phyloP scores from a whole-genome alignment of 2,797 vertebrate genomes.

The Yasuhikotakia modesta region DNA sequence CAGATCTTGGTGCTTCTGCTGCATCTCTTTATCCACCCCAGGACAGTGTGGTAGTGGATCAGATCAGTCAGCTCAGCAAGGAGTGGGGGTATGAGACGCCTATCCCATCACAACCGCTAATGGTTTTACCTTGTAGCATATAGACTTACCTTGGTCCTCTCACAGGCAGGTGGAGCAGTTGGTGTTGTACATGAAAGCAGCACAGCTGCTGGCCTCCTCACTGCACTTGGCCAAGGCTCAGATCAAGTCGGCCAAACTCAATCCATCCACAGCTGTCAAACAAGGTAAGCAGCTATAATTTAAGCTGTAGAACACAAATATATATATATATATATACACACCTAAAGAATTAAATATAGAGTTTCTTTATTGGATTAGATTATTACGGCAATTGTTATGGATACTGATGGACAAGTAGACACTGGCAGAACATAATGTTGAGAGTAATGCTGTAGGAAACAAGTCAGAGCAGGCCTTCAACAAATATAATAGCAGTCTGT shows the following conservation, averaged over 20 bases:
- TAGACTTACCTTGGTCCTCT: slow-evolving; percentile 27
- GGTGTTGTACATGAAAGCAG: slow-evolving; percentile 96
- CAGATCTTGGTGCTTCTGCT: slow-evolving; percentile 83
- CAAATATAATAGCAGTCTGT: neutral
- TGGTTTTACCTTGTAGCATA: neutral
- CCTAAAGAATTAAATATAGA: too few relatives aligned
- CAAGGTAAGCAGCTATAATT: slow-evolving; percentile 78
- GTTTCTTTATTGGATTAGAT: too few relatives aligned
- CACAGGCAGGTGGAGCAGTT: slow-evolving; percentile 93
- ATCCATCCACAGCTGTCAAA: slow-evolving; percentile 92
- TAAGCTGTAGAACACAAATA: neutral
- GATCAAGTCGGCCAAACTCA: slow-evolving; percentile 93
- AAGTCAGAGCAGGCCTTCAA: too few relatives aligned
- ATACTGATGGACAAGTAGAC: too few relatives aligned
- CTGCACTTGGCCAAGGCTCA: slow-evolving; percentile 95
- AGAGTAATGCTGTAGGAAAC: neutral
- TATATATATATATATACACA: too few relatives aligned
- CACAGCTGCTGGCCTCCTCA: slow-evolving; percentile 91
- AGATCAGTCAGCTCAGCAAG: slow-evolving; percentile 96
- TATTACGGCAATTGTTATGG: too few relatives aligned
- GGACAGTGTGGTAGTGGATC: slow-evolving; percentile 94
- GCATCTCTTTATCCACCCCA: slow-evolving; percentile 92
- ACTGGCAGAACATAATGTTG: neutral
- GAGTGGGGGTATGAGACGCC: slow-evolving; percentile 88
- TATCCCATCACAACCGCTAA: neutral